Percentiles rank a stretch among this genome's conserved stretches.
phyloP scores from a whole-genome alignment of 2,797 vertebrate species.

The Dallia pectoralis region DNA sequence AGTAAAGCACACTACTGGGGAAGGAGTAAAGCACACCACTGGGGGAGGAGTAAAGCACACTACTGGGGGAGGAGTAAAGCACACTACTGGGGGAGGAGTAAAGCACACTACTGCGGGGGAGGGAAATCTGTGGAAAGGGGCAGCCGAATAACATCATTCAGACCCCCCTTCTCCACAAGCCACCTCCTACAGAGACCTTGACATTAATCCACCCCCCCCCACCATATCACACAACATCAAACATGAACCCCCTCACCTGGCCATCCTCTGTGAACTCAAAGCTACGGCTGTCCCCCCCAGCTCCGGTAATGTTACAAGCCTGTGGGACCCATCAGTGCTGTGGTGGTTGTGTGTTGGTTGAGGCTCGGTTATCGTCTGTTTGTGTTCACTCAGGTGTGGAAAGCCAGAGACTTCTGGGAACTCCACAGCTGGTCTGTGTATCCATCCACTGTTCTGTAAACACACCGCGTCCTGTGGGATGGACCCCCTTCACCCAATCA shows the following conservation, averaged over 20 bases:
- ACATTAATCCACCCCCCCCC: conserved; percentile 21
- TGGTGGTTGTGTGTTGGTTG: too few species aligned
- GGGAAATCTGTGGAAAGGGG: not conserved
- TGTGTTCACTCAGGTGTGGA: conserved; percentile 56
- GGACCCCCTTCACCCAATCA: not conserved
- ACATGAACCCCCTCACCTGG: not conserved
- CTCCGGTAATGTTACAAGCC: not conserved
- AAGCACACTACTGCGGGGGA: not conserved
- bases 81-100: conserved; percentile 16
- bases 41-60: too few species aligned
- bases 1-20: conserved; percentile 6
- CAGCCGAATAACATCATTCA: not conserved
- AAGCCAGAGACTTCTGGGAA: conserved; percentile 35
- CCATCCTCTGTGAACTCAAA: not conserved
- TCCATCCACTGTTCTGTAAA: conserved; percentile 53
- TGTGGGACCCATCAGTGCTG: too few species aligned
- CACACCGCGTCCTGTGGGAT: conserved; percentile 55
- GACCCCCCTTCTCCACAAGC: not conserved
- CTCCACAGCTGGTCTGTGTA: conserved; percentile 54
- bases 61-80: conserved; percentile 14
- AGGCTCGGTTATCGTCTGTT: conserved; percentile 15
- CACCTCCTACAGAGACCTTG: conserved; percentile 26
- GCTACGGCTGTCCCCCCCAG: not conserved
- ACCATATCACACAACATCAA: conserved; percentile 6
- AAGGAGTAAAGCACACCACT: conserved; percentile 23